Conservation (phyloP, 2,113 vertebrate genomes). For the Murina feae region DNA sequence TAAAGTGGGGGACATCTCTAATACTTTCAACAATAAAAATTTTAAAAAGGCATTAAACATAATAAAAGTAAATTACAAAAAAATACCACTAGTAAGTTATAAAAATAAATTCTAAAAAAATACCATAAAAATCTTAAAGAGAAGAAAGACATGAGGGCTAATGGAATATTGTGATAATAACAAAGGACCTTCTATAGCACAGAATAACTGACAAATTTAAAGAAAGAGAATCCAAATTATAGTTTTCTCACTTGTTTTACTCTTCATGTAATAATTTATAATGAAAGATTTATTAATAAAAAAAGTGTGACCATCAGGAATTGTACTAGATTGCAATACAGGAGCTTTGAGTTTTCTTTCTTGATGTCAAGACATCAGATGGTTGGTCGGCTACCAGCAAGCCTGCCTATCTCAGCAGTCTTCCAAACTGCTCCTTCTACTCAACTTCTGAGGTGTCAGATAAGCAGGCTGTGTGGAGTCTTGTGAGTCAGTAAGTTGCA, state of each 20-base stretch:
- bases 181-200: background rate
- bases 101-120: background rate
- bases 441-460: background rate
- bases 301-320: background rate
- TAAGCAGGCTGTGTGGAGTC: background rate
- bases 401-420: background rate
- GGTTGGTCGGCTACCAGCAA: background rate
- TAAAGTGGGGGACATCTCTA: too few relatives aligned
- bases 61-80: background rate
- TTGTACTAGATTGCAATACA: background rate
- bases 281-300: background rate
- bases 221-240: background rate
- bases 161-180: background rate
- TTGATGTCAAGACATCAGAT: background rate
- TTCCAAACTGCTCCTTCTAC: background rate
- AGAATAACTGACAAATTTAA: background rate
- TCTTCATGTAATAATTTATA: background rate
- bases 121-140: background rate
- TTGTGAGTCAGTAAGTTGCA: background rate
- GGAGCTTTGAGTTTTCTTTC: background rate
- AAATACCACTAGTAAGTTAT: background rate
- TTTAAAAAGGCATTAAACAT: background rate
- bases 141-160: background rate
- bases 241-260: background rate
- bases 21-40: too few relatives aligned